These are phyloP conservation scores for Dipodomys stephensi DNA, from an alignment of 2,113 vertebrate species.

Conservation along the genomic window DNA sequence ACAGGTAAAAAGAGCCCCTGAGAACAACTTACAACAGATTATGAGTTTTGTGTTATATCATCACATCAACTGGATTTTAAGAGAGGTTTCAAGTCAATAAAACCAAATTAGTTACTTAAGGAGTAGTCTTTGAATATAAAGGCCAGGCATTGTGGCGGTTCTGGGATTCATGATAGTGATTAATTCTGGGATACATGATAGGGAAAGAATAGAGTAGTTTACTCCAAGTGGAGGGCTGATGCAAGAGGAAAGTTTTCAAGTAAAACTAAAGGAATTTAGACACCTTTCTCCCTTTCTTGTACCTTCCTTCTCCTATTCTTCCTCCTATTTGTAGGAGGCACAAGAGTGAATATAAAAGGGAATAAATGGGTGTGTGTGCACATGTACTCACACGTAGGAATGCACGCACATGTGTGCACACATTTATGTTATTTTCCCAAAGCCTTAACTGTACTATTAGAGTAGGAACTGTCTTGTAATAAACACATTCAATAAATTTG, in stretches of 20 bases:
- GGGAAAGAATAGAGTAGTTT: too few species aligned
- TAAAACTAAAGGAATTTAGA: neutral
- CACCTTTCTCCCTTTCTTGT: neutral
- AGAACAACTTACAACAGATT: neutral
- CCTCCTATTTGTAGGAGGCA: neutral
- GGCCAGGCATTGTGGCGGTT: neutral
- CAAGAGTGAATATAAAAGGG: neutral
- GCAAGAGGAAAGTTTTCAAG: neutral
- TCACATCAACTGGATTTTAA: neutral
- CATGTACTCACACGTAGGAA: too few species aligned
- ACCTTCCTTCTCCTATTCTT: too few species aligned
- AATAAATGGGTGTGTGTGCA: neutral
- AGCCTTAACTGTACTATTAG: neutral
- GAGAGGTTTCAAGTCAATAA: neutral
- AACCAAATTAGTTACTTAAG: neutral
- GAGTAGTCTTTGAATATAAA: neutral
- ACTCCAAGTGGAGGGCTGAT: neutral
- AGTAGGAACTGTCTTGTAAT: neutral
- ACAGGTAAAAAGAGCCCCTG: neutral
- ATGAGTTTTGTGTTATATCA: conserved; percentile 10
- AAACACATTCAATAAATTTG: neutral
- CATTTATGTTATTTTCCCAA: neutral
- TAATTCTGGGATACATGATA: too few species aligned
- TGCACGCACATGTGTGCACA: too few species aligned
- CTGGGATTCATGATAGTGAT: too few species aligned